These are phyloP conservation scores for Oryzias dopingdopingensis DNA, from an alignment of 2,797 vertebrate genomes.

Conservation along the genomic window DNA sequence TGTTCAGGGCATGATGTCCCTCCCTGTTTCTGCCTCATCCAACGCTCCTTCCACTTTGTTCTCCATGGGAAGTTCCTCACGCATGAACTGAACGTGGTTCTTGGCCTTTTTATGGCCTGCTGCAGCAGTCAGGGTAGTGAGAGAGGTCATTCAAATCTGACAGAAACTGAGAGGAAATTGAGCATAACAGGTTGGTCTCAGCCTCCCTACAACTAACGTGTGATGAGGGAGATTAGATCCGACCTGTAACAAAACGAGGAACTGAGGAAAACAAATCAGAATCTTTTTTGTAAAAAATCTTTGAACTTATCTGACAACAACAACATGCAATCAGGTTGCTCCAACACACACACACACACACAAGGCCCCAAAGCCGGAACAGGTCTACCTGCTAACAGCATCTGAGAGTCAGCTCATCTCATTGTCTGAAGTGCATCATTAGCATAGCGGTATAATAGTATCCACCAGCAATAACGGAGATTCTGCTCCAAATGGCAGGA, in stretches of 20 bases:
- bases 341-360: no score
- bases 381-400: not conserved
- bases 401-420: not conserved
- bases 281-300: no score
- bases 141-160: slow-evolving; percentile 58
- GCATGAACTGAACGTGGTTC: slow-evolving; percentile 44
- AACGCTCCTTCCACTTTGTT: slow-evolving; percentile 59
- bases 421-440: not conserved
- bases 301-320: no score
- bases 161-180: slow-evolving; percentile 33
- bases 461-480: slow-evolving; percentile 48
- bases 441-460: not conserved
- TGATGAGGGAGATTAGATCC: not conserved
- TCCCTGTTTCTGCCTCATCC: slow-evolving; percentile 37
- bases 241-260: no score
- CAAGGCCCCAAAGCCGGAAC: slow-evolving; percentile 7
- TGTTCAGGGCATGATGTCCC: slow-evolving; percentile 38
- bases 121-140: slow-evolving; percentile 45
- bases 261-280: no score
- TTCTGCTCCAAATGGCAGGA: slow-evolving; percentile 15
- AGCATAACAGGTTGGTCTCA: slow-evolving; percentile 33
- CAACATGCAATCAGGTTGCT: no score
- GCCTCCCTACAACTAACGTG: slow-evolving; percentile 33
- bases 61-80: slow-evolving; percentile 62
- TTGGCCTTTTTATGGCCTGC: slow-evolving; percentile 39